A percentile compares a stretch with the other conserved stretches of the same genome.
Evolutionary conservation across 2,888 invertebrate species (phyloP).

Genomic region (Macrosoma leucophasiata): DNA sequence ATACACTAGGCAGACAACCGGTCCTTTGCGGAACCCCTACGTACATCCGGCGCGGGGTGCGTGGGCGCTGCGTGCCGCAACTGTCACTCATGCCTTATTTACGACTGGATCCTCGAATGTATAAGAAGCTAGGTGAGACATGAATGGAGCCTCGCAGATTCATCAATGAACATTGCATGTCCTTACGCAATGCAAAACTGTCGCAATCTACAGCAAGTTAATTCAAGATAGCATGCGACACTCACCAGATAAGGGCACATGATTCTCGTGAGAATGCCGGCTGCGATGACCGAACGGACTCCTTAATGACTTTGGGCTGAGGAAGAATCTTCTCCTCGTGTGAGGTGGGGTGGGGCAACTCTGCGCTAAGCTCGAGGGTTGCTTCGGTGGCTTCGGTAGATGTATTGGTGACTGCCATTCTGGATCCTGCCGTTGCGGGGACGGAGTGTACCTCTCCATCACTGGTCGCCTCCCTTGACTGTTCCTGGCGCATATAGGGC

Average conservation of each 20-base stretch:
- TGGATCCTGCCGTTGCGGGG: slow-evolving; percentile 57
- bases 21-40: slow-evolving; percentile 67
- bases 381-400: slow-evolving; percentile 77
- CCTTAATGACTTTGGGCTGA: slow-evolving; percentile 86
- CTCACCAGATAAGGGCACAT: slow-evolving; percentile 83
- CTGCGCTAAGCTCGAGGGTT: slow-evolving; percentile 72
- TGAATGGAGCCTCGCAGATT: slow-evolving; percentile 55
- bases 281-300: slow-evolving; percentile 82
- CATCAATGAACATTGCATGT: slow-evolving; percentile 51
- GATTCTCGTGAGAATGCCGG: slow-evolving; percentile 74
- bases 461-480: slow-evolving; percentile 56
- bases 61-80: slow-evolving; percentile 57
- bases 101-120: slow-evolving; percentile 44
- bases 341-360: slow-evolving; percentile 90
- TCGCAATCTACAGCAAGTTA: slow-evolving; percentile 37
- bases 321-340: slow-evolving; percentile 84
- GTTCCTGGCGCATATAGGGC: slow-evolving; percentile 85
- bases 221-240: slow-evolving; percentile 26
- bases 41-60: slow-evolving; percentile 66
- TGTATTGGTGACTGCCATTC: slow-evolving; percentile 74
- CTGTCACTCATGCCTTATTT: slow-evolving; percentile 61
- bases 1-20: slow-evolving; percentile 52
- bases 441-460: slow-evolving; percentile 64
- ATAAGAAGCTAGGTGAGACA: slow-evolving; percentile 43
- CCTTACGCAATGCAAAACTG: slow-evolving; percentile 48